A percentile compares a stretch with the other conserved stretches of the same genome.
Conservation (phyloP, 2,797 vertebrate species). For the Macrochelys suwanniensis region DNA sequence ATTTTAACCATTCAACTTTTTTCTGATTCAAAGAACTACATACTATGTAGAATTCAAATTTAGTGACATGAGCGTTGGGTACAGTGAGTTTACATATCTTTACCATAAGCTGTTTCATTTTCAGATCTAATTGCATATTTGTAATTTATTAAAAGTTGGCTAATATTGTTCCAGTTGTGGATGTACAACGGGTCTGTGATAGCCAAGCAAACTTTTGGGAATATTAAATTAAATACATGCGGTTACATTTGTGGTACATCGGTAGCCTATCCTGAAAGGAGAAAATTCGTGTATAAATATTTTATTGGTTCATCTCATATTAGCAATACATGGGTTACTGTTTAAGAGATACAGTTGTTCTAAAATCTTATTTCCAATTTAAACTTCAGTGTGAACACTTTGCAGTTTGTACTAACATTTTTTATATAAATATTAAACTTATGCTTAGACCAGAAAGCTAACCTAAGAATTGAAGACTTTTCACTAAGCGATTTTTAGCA, state of each 20-base stretch:
- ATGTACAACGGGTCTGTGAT: background rate
- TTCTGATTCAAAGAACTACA: conserved; percentile 51
- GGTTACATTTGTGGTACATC: conserved; percentile 43
- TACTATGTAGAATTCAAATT: conserved; percentile 50
- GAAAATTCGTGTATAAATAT: conserved; percentile 21
- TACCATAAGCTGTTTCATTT: conserved; percentile 55
- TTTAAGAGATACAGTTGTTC: conserved; percentile 62
- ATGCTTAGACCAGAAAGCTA: conserved; percentile 68
- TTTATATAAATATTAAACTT: conserved; percentile 71
- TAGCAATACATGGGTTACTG: conserved; percentile 61
- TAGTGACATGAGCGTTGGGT: conserved; percentile 45
- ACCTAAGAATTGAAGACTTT: conserved; percentile 71
- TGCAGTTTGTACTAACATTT: conserved; percentile 72
- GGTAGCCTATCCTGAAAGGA: conserved; percentile 46
- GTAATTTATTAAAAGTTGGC: conserved; percentile 28
- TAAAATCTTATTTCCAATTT: conserved; percentile 54
- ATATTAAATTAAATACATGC: conserved; percentile 37
- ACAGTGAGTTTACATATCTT: conserved; percentile 46
- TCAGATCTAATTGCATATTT: conserved; percentile 44
- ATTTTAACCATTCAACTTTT: conserved; percentile 16
- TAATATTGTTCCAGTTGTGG: conserved; percentile 45
- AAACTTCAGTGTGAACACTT: conserved; percentile 72
- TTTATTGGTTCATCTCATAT: conserved; percentile 41
- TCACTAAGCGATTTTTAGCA: conserved; percentile 50
- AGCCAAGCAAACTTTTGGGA: conserved; percentile 31